Base-by-base conservation (phyloP, 2,888 invertebrate genomes). In the Tenthredo livida region DNA sequence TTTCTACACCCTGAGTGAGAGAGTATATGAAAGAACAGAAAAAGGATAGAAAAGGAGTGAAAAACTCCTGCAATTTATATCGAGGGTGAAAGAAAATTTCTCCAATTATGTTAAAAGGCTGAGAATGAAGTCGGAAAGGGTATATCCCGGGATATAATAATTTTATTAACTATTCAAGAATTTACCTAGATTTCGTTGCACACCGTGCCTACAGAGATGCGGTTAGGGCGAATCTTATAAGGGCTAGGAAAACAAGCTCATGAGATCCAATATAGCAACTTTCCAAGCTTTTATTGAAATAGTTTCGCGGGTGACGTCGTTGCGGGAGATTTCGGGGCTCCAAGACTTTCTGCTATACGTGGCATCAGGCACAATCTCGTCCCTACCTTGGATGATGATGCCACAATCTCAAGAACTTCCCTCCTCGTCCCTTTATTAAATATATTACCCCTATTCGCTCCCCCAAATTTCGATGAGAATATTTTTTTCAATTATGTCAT, bases 271-370 rank as follows among this genome's bases (percentile, higher is more conserved):
- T 33, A n/a, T 77, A 67, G 29, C 17, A n/a, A 25, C 73, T 77
- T 54, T 37, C 40, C n/a, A 61, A 50, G 43, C 21, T 54, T 84
- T 88, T 89, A 89, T 90, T 89, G 86, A 87, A 89, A 89, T 90
- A 90, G 87, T 89, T 89, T 88, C 65, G 47, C 58, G 43, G 77
- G 73, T 86, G 85, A 88, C 86, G 73, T 86, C 72, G 65, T 83
- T 70, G 67, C 73, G 21, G 40, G n/a, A 54, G 77, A 33, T 77
- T 77, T n/a, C 17, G 15, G 50, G 33, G 17, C 33, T 47, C 50
- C 58, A 54, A 75, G 84, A 54, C 61, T 86, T 73, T 75, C 73
- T 10, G 84, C 83, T 84, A 33, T 25, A 61, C 61, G 61, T 25
- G 61, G 61, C 9, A 73, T 37, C 25, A 47, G 77, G 25, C 25